A percentile compares a stretch with the other conserved stretches of the same genome.
Conservation (phyloP, 1,140 invertebrate species). For the Neotoxoptera formosana region DNA sequence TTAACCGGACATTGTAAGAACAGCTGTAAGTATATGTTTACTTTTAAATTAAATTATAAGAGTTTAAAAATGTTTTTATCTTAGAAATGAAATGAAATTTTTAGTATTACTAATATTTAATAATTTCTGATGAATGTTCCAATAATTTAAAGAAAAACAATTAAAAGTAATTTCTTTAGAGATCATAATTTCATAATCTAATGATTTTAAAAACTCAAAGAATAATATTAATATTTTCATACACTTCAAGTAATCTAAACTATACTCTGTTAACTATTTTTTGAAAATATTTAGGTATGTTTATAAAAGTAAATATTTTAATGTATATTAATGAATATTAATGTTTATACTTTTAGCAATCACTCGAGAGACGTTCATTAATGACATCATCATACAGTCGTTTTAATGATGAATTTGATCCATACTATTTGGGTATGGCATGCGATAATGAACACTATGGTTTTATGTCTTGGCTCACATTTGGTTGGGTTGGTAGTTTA, state of each 20-base stretch:
- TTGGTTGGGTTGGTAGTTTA: conserved; percentile 87
- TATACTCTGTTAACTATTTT: not conserved
- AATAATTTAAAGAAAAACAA: not conserved
- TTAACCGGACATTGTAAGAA: too few relatives aligned
- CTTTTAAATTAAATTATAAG: too few relatives aligned
- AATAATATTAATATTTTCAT: not conserved
- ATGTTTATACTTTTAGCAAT: conserved; percentile 61
- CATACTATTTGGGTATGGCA: conserved; percentile 77
- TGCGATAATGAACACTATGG: conserved; percentile 73
- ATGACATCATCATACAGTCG: conserved; percentile 68
- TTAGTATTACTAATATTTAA: not conserved
- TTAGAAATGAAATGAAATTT: not conserved
- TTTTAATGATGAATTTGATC: conserved; percentile 73
- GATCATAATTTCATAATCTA: not conserved
- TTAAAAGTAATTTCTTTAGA: not conserved
- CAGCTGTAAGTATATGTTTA: not conserved
- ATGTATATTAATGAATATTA: conserved; percentile 60
- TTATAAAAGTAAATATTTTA: not conserved
- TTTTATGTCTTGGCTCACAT: conserved; percentile 77
- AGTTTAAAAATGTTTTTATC: not conserved
- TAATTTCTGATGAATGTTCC: not conserved
- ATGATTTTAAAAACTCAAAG: not conserved
- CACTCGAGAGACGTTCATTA: conserved; percentile 65
- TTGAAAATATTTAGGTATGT: not conserved
- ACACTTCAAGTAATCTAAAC: not conserved